phyloP scores from a whole-genome alignment of 35 echinoderm and acorn worm genomes.

The Apostichopus japonicus region DNA sequence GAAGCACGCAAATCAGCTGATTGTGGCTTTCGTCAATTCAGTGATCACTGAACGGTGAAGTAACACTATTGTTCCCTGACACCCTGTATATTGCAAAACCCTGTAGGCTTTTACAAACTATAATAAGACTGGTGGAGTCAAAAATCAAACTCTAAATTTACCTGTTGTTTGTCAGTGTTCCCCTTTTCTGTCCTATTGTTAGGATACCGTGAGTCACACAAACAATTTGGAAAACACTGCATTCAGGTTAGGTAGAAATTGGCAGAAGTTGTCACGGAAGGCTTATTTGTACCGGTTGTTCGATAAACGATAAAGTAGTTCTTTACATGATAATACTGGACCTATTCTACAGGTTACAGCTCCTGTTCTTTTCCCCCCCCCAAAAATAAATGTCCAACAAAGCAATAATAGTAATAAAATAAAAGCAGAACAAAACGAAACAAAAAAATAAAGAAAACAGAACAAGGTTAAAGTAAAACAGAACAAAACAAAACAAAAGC shows the following conservation, averaged over 20 bases:
- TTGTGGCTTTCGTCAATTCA: slow-evolving; percentile 21
- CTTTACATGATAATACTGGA: too few species aligned
- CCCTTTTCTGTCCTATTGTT: not conserved
- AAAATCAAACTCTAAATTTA: slow-evolving; percentile 36
- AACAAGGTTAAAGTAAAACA: too few species aligned
- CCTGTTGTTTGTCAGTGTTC: slow-evolving; percentile 39
- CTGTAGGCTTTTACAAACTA: not conserved
- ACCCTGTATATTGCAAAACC: not conserved
- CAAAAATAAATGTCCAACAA: too few species aligned
- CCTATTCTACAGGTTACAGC: too few species aligned
- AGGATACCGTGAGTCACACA: slow-evolving; percentile 24
- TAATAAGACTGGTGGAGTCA: not conserved
- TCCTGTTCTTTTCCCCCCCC: too few species aligned
- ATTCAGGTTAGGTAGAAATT: slow-evolving; percentile 1
- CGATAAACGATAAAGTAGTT: too few species aligned
- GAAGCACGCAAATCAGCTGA: slow-evolving; percentile 19
- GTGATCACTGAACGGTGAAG: not conserved
- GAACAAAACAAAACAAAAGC: too few species aligned
- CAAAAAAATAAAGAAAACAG: too few species aligned
- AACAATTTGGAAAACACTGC: not conserved
- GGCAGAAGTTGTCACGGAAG: slow-evolving; percentile 29
- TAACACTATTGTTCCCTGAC: not conserved
- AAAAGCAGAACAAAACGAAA: too few species aligned
- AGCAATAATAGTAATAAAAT: too few species aligned
- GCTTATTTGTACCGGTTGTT: slow-evolving; percentile 10